phyloP scores from a whole-genome alignment of 2,113 vertebrate genomes.

The Mesembrinibis cayennensis region DNA sequence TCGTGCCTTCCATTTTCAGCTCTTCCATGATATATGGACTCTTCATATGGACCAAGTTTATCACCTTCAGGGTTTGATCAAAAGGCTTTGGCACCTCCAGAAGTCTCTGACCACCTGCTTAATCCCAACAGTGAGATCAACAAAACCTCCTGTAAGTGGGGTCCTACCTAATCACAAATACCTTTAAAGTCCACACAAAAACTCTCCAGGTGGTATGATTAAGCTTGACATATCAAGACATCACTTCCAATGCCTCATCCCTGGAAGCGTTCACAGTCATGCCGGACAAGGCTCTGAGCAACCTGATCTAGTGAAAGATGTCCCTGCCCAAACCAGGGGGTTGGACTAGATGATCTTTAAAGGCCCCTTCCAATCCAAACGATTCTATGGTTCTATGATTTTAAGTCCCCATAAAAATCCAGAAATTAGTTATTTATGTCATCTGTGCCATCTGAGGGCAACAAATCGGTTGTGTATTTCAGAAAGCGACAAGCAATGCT shows the following conservation, averaged over 20 bases:
- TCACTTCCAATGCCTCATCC: too few species aligned
- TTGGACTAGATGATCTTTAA: neutral
- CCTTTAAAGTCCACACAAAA: neutral
- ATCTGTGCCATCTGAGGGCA: neutral
- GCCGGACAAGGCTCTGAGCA: neutral
- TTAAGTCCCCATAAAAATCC: neutral
- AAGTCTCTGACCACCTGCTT: neutral
- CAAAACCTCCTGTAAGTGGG: neutral
- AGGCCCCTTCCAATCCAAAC: neutral
- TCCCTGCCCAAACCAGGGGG: neutral
- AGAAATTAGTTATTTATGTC: neutral
- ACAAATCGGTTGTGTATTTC: neutral
- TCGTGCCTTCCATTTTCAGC: neutral
- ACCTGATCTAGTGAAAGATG: neutral
- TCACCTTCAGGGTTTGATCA: neutral
- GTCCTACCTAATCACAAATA: neutral
- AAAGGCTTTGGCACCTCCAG: neutral
- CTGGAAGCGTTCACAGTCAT: accelerated
- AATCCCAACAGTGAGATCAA: neutral
- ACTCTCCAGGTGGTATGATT: neutral
- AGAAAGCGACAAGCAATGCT: neutral
- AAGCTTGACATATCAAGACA: neutral
- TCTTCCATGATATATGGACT: neutral
- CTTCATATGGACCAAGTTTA: neutral
- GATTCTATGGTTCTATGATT: neutral